These are phyloP conservation scores for Perognathus longimembris DNA, from an alignment of 2,113 vertebrate species.

Conservation along the genomic window DNA sequence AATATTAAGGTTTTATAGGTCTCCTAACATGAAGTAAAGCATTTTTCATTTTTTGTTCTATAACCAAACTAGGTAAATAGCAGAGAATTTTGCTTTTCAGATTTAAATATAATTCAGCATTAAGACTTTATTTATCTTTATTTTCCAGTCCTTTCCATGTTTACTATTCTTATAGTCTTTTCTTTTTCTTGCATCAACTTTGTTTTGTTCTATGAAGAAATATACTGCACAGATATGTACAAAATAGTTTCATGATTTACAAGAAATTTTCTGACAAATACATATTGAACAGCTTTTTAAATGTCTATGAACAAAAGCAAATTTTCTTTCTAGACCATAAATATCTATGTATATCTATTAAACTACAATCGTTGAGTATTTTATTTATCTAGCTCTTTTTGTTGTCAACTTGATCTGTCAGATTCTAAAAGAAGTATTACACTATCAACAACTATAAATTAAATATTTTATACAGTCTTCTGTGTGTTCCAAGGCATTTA, in stretches of 20 bases:
- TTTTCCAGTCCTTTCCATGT: neutral
- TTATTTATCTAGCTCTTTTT: neutral
- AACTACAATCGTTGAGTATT: neutral
- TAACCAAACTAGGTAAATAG: neutral
- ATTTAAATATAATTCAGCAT: conserved; percentile 7
- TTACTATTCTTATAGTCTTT: neutral
- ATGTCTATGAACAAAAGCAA: neutral
- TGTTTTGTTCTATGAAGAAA: neutral
- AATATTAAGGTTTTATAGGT: neutral
- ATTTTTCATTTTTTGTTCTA: neutral
- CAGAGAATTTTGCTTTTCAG: neutral
- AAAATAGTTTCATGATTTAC: neutral
- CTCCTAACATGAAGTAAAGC: neutral
- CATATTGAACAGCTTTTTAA: neutral
- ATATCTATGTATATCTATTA: neutral
- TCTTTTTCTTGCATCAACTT: neutral
- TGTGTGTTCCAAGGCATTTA: neutral
- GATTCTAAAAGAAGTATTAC: neutral
- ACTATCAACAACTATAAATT: neutral
- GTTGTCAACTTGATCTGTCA: neutral
- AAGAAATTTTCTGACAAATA: neutral
- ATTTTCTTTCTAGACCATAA: neutral
- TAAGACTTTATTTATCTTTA: neutral
- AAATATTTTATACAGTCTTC: neutral
- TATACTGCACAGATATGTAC: neutral